phyloP scores from a whole-genome alignment of 2,113 vertebrate species.

The Glaucomys volans region DNA sequence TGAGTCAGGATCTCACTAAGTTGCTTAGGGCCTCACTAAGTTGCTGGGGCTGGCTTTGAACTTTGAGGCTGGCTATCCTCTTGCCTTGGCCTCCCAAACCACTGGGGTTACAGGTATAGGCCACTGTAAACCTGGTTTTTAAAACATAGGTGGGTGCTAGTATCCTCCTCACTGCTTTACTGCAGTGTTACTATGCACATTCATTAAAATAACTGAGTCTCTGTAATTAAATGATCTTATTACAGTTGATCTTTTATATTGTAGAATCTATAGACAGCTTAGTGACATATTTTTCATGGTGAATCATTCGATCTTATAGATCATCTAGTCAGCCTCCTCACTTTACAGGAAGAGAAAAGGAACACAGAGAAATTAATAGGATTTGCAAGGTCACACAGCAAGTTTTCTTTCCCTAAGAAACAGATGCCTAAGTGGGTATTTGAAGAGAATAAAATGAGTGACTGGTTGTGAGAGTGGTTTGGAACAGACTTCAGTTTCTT shows the following conservation, averaged over 20 bases:
- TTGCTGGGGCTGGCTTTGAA: too few species aligned
- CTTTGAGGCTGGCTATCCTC: too few species aligned
- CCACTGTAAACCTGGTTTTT: not conserved
- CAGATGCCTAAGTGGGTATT: not conserved
- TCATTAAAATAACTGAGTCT: constrained; percentile 24
- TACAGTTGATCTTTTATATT: constrained; percentile 18
- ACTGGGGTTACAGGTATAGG: too few species aligned
- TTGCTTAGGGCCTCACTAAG: too few species aligned
- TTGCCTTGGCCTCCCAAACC: too few species aligned
- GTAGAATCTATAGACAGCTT: not conserved
- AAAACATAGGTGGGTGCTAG: not conserved
- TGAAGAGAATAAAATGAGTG: not conserved
- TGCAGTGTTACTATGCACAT: not conserved
- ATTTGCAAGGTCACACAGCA: constrained; percentile 26
- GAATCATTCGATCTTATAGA: constrained; percentile 8
- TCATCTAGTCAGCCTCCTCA: not conserved
- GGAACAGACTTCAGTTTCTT: not conserved
- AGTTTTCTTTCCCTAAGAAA: constrained; percentile 12
- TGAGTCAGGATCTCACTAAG: too few species aligned
- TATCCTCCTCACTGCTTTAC: not conserved
- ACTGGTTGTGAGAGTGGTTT: constrained; percentile 4
- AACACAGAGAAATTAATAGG: not conserved
- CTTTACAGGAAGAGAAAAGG: constrained; percentile 8
- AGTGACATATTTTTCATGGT: not conserved
- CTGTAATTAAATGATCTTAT: constrained; percentile 11